phyloP scores from a whole-genome alignment of 2,113 vertebrate genomes.

The Etheostoma spectabile region DNA sequence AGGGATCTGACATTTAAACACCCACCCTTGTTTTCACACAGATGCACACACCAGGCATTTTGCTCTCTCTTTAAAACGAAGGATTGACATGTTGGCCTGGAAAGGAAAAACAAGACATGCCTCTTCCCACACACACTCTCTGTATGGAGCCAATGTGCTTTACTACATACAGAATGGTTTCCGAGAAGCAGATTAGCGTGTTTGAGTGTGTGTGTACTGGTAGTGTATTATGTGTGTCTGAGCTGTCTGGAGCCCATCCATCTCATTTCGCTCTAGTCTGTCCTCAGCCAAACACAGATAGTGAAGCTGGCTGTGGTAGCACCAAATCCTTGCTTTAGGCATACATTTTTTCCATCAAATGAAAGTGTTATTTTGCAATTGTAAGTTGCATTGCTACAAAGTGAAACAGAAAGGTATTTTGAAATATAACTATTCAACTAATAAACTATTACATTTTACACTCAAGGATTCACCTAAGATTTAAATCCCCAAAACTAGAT shows the following conservation, averaged over 20 bases:
- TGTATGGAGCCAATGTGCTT: slow-evolving; percentile 51
- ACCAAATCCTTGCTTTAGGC: slow-evolving; percentile 60
- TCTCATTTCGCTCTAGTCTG: slow-evolving; percentile 52
- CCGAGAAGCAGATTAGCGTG: slow-evolving; percentile 58
- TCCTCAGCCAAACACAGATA: slow-evolving; percentile 60
- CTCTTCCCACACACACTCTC: slow-evolving; percentile 59
- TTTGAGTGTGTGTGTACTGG: slow-evolving; percentile 11
- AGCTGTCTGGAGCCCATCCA: slow-evolving; percentile 61
- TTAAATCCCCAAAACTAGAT: not conserved
- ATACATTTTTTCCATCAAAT: slow-evolving; percentile 44
- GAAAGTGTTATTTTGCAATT: slow-evolving; percentile 26
- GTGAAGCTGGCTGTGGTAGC: slow-evolving; percentile 50
- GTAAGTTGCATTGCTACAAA: not conserved
- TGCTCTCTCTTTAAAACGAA: slow-evolving; percentile 38
- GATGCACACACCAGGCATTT: slow-evolving; percentile 31
- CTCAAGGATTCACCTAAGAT: not conserved
- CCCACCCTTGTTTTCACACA: slow-evolving; percentile 59
- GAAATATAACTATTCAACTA: not conserved
- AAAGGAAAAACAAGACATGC: slow-evolving; percentile 56
- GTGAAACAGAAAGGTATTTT: slow-evolving; percentile 1
- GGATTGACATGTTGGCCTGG: slow-evolving; percentile 58
- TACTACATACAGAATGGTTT: slow-evolving; percentile 54
- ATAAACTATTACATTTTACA: not conserved
- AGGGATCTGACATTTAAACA: slow-evolving; percentile 72
- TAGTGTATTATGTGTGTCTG: slow-evolving; percentile 15